Evolutionary conservation across 1,140 invertebrate species (phyloP).

Genomic region (Geopemphigus sp.): DNA sequence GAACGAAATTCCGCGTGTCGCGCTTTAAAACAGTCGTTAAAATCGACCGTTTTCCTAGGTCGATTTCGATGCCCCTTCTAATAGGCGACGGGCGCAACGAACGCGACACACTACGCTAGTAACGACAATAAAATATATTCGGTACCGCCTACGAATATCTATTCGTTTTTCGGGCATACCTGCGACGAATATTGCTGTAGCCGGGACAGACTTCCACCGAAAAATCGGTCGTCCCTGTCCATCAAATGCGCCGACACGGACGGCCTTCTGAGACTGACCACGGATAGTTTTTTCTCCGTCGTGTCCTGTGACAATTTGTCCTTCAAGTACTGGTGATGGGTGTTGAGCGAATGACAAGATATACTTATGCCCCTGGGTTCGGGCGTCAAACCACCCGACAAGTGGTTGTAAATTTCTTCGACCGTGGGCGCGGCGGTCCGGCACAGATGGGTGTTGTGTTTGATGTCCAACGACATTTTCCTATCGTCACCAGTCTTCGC

Average conservation of each 20-base stretch:
- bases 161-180: conserved; percentile 56
- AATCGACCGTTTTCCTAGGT: too few relatives aligned
- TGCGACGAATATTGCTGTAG: conserved; percentile 79
- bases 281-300: conserved; percentile 18
- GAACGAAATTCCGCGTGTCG: too few relatives aligned
- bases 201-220: conserved; percentile 74
- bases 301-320: conserved; percentile 56
- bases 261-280: conserved; percentile 53
- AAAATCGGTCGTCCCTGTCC: conserved; percentile 87
- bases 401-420: conserved; percentile 35
- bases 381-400: not conserved
- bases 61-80: too few relatives aligned
- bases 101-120: too few relatives aligned
- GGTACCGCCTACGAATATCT: too few relatives aligned
- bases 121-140: too few relatives aligned
- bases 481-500: conserved; percentile 55
- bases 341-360: conserved; percentile 39
- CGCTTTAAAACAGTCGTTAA: too few relatives aligned
- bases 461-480: conserved; percentile 55
- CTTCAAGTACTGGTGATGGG: conserved; percentile 51
- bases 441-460: conserved; percentile 48
- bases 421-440: conserved; percentile 43
- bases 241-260: conserved; percentile 63
- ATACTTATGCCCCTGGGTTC: conserved; percentile 12
- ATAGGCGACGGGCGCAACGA: too few relatives aligned